phyloP scores from a whole-genome alignment of 2,797 vertebrate species.

The Falco biarmicus region DNA sequence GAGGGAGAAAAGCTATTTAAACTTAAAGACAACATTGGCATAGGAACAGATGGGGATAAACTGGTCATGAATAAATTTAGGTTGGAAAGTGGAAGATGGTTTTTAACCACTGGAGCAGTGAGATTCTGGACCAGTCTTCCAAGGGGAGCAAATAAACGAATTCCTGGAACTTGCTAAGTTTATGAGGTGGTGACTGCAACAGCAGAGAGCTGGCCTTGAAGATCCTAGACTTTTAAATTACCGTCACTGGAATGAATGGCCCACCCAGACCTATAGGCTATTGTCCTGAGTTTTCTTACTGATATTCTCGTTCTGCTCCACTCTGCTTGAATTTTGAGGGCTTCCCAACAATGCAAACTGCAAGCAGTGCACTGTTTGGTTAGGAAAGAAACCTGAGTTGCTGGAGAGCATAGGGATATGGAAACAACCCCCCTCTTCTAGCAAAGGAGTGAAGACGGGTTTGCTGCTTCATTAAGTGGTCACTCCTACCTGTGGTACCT shows the following conservation, averaged over 20 bases:
- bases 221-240: background rate
- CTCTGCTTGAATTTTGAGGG: background rate
- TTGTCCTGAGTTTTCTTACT: background rate
- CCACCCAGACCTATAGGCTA: background rate
- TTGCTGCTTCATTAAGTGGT: background rate
- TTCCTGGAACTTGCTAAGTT: slow-evolving; percentile 49
- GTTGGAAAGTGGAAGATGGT: slow-evolving; percentile 34
- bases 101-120: background rate
- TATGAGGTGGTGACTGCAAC: slow-evolving; percentile 37
- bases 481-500: background rate
- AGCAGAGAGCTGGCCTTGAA: background rate
- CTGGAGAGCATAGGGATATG: background rate
- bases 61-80: slow-evolving; percentile 46
- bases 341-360: background rate
- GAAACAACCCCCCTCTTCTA: background rate
- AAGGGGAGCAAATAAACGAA: slow-evolving; percentile 9
- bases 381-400: background rate
- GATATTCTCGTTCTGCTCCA: background rate
- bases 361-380: background rate
- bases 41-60: slow-evolving; percentile 19
- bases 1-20: slow-evolving; percentile 26
- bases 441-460: background rate
- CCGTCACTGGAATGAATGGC: background rate
- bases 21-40: background rate
- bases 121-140: background rate